Conservation (phyloP, 2,797 vertebrate species). For the Onychomys arenicola region DNA sequence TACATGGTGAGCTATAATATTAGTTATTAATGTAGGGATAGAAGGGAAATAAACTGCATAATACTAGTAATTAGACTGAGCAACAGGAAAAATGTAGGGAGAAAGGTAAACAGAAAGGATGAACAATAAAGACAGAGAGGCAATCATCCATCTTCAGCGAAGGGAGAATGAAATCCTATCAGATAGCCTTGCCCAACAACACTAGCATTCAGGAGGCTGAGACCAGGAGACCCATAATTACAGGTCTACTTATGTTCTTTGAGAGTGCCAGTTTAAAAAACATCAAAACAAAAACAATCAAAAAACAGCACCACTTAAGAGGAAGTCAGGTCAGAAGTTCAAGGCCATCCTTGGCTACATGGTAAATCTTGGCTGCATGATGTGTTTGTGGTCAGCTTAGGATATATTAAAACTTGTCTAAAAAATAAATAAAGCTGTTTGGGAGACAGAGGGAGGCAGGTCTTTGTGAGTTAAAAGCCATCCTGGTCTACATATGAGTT, state of each 20-base stretch:
- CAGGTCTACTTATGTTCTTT: not conserved
- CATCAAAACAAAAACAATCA: not conserved
- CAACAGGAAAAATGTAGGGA: not conserved
- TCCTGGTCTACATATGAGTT: not conserved
- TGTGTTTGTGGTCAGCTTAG: not conserved
- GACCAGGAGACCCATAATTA: not conserved
- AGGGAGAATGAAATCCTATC: not conserved
- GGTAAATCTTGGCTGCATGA: not conserved
- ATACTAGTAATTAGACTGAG: not conserved
- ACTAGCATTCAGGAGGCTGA: not conserved
- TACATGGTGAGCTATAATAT: not conserved
- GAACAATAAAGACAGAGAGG: not conserved
- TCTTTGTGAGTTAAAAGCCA: not conserved
- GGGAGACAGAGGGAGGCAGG: too few species aligned
- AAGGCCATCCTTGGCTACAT: not conserved
- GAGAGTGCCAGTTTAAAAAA: not conserved
- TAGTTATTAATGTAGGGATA: not conserved
- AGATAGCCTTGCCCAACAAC: too few species aligned
- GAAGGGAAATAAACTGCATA: not conserved
- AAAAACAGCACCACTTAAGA: not conserved
- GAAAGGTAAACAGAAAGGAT: not conserved
- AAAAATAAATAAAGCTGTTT: not conserved
- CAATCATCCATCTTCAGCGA: not conserved
- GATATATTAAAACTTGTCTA: not conserved
- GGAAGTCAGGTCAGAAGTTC: not conserved